Evolutionary conservation across 2,113 vertebrate genomes (phyloP), one percentile per base, ranked within the genome.

Genomic region (Fregetta grallaria): DNA sequence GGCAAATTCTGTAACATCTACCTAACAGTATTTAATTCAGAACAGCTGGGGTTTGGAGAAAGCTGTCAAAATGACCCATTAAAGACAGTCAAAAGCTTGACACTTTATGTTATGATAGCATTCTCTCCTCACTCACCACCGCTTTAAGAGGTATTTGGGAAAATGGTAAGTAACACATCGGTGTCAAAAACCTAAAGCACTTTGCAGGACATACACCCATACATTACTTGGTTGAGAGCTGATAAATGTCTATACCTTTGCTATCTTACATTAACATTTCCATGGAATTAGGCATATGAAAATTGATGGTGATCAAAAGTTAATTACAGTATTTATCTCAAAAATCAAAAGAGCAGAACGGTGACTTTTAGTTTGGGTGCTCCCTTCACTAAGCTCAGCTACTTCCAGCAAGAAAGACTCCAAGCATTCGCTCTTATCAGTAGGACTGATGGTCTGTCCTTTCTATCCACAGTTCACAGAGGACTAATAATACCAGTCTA

Each of bases 31-130:
- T 20, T 78, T 90, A 91, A 95, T 82, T 92, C 88, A 40, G 81
- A 87, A 82, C 95, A 95, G 88, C 89, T 95, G 89, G 76, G 50
- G 21, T 53, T 82, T 55, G 44, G n/a, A 94, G 40, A 88, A 96
- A 87, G 63, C 38, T 14, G 7, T 73, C 83, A 70, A 87, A 94
- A 89, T 52, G 86, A 88, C 84, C 91, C 55, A 59, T 47, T 80
- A 72, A 85, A 74, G 77, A 70, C 23, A 90, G 59, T 22, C n/a
- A 87, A 49, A 89, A 91, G 87, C 70, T 70, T 65, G 86, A 73
- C 55, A 36, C n/a, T 87, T 68, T 0, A 34, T 55, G 73, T 40
- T 78, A 56, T 32, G 25, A 44, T 36, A 65, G 18, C 58, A 55
- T 8, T 73, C 53, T 18, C 62, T 92, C 80, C 58, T 85, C 47